Evolutionary conservation across 2,113 vertebrate genomes (phyloP).

Genomic region (Hippocampus guttulatus): DNA sequence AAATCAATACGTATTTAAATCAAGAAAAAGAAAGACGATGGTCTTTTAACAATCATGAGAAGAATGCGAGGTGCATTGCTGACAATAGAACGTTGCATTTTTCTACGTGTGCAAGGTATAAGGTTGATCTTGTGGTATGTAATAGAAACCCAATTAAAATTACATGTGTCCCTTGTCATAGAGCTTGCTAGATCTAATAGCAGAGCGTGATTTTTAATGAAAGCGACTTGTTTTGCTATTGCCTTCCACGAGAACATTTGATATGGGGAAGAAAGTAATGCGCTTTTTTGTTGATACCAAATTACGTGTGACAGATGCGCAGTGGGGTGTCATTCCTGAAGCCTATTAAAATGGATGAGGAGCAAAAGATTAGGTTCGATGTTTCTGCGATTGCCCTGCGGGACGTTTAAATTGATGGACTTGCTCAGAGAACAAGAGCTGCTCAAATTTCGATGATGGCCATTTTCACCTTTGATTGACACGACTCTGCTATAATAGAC

Average conservation of each 20-base stretch:
- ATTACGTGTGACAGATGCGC: slow-evolving; percentile 49
- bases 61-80: not conserved
- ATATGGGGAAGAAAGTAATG: slow-evolving; percentile 22
- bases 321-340: slow-evolving; percentile 44
- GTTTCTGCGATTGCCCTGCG: slow-evolving; percentile 54
- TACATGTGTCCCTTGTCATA: not conserved
- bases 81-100: not conserved
- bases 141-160: not conserved
- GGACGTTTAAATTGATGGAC: slow-evolving; percentile 35
- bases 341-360: slow-evolving; percentile 69
- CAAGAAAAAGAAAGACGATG: too few relatives aligned
- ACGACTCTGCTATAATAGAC: slow-evolving; percentile 23
- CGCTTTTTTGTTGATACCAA: slow-evolving; percentile 21
- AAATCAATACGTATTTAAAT: not conserved
- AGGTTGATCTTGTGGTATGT: not conserved
- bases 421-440: slow-evolving; percentile 12
- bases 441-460: slow-evolving; percentile 42
- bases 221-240: slow-evolving; percentile 8
- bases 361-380: slow-evolving; percentile 45
- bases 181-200: slow-evolving; percentile 20
- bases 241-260: slow-evolving; percentile 33
- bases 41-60: not conserved
- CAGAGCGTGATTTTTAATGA: slow-evolving; percentile 12
- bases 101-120: not conserved
- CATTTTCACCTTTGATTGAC: slow-evolving; percentile 37